Base-by-base conservation (phyloP, 2,797 vertebrate species). In the Coregonus suidteri region DNA sequence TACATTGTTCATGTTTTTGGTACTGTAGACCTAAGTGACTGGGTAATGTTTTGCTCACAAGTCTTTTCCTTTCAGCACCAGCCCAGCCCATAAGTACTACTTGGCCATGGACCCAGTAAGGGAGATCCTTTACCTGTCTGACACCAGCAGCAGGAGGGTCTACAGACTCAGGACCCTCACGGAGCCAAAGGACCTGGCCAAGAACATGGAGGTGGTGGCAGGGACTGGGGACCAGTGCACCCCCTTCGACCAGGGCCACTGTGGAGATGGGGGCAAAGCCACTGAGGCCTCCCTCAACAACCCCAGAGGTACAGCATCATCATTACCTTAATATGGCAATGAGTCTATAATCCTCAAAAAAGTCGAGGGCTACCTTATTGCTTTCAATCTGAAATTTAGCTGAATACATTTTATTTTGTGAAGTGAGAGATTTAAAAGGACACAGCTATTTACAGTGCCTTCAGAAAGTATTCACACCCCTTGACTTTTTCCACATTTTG, bases 71-170 rank as follows among this genome's bases (percentile, higher is more conserved):
- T 85, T 71, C 80, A 96, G 96, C 88, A 95, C 95, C 71, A 96
- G 95, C 79, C 95, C 96, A 34, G 95, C 96, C 73, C 95, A 96
- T 85, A 96, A 96, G 80, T 96, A 96, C 75, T 96, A 96, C 80
- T 86, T 96, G 86, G 95, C 95, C 0, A 88, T 96, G 89, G 95
- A 96, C 79, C 95, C 96, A 2, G 87, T 94, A 62, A 95, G 93
- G 71, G 95, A 95, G 89, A 91, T 91, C 35, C 92, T 96, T 76
- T 96, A 95, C 78, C 87, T 96, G 54, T 96, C 96, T 20, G 96
- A 96, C 83, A 96, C 95, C 79, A 96, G 95, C 85, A 96, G 94
- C 76, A 91, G 95, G 78, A 96, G 93, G 84, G 93, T 96, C 75
- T 96, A 95, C 90, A 94, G 90, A 85, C 93, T 95, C 85, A 95